Evolutionary conservation across 1,140 invertebrate genomes (phyloP).

Genomic region (Apis cerana): DNA sequence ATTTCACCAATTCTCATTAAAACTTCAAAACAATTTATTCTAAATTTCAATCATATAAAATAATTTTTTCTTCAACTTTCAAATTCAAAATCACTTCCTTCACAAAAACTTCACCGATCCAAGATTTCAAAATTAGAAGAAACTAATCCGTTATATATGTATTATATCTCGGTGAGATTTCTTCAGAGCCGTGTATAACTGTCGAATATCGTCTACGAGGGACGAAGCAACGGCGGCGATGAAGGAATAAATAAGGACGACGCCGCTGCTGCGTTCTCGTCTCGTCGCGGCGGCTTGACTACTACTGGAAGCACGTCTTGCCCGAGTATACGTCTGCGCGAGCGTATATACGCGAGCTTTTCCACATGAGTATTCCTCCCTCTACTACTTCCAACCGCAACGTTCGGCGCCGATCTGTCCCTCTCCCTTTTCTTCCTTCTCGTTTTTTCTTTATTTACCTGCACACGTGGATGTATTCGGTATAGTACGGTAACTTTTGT

Average conservation of each 20-base stretch:
- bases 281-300: conserved; percentile 36
- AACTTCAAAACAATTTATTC: neutral
- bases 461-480: neutral
- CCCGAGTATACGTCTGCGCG: neutral
- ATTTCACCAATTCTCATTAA: neutral
- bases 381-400: neutral
- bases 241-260: conserved; percentile 2
- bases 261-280: conserved; percentile 41
- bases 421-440: neutral
- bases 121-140: neutral
- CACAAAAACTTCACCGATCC: conserved; percentile 2
- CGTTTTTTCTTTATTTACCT: neutral
- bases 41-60: neutral
- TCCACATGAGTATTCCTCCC: neutral
- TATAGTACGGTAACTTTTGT: neutral
- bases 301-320: conserved; percentile 42
- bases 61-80: neutral
- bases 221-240: conserved; percentile 14
- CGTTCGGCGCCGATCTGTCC: neutral
- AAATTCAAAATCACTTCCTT: neutral
- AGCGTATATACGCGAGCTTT: conserved; percentile 27
- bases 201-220: neutral
- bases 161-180: neutral
- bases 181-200: neutral
- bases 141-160: neutral